phyloP scores from a whole-genome alignment of 2,888 invertebrate genomes.

The Acronicta alni region DNA sequence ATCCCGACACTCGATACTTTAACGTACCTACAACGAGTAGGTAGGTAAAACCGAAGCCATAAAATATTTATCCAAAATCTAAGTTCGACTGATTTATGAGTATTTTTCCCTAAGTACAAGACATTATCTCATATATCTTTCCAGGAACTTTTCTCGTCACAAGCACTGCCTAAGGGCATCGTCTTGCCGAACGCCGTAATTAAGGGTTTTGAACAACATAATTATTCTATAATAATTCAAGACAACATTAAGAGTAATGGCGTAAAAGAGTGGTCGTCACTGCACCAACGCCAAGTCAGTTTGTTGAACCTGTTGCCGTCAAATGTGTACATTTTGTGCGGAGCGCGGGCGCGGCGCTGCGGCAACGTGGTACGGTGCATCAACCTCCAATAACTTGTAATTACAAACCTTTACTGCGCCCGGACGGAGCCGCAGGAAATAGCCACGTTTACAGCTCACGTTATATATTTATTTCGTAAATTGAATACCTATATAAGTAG shows the following conservation, averaged over 20 bases:
- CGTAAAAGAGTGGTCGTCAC: constrained; percentile 77
- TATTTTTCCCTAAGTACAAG: constrained; percentile 49
- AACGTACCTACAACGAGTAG: constrained; percentile 7
- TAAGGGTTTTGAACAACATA: constrained; percentile 65
- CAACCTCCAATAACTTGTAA: constrained; percentile 87
- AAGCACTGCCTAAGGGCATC: constrained; percentile 64
- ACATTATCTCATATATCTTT: constrained; percentile 63
- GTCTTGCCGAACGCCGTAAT: constrained; percentile 66
- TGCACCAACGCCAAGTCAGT: constrained; percentile 76
- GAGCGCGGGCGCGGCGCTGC: constrained; percentile 67
- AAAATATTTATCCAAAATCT: constrained; percentile 33
- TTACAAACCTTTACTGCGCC: constrained; percentile 86
- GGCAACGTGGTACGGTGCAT: constrained; percentile 76
- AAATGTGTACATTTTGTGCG: constrained; percentile 79
- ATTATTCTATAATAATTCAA: constrained; percentile 78
- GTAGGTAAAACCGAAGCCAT: neutral
- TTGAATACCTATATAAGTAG: constrained; percentile 57
- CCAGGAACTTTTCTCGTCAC: constrained; percentile 61
- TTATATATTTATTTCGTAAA: constrained; percentile 77
- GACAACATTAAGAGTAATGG: constrained; percentile 80
- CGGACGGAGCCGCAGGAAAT: constrained; percentile 80
- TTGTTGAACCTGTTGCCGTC: constrained; percentile 85
- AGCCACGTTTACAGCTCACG: constrained; percentile 76
- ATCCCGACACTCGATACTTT: no score
- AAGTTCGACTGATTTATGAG: constrained; percentile 38